Percentiles rank a stretch among this genome's conserved stretches.
These are phyloP conservation scores for Nymphalis urticae DNA, from an alignment of 2,888 invertebrate genomes.

Conservation along the genomic window DNA sequence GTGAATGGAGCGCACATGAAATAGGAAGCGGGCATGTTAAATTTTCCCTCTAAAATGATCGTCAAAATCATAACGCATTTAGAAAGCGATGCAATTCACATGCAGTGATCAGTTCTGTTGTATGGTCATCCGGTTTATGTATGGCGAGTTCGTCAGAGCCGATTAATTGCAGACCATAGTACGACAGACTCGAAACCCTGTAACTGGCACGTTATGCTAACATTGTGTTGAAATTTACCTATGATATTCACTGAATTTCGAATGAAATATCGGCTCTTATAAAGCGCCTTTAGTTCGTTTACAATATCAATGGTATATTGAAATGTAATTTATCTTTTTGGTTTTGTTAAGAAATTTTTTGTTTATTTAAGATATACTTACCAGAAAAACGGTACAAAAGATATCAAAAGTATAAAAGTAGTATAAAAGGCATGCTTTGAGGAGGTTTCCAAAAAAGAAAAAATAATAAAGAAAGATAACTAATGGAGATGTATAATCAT, in stretches of 20 bases:
- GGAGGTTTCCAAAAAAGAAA: too few relatives aligned
- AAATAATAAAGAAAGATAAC: too few relatives aligned
- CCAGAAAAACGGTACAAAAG: too few relatives aligned
- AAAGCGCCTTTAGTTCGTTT: neutral
- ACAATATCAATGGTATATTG: neutral
- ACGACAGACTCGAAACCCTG: slow-evolving; percentile 54
- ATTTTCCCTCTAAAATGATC: slow-evolving; percentile 55
- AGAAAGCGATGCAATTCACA: slow-evolving; percentile 45
- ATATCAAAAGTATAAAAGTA: too few relatives aligned
- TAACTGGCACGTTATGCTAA: slow-evolving; percentile 42
- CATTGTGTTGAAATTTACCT: slow-evolving; percentile 39
- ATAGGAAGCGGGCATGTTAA: slow-evolving; percentile 50
- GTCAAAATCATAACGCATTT: slow-evolving; percentile 58
- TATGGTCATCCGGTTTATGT: slow-evolving; percentile 54
- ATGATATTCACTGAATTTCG: slow-evolving; percentile 37
- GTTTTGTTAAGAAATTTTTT: too few relatives aligned
- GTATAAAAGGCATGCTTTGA: too few relatives aligned
- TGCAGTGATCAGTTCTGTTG: slow-evolving; percentile 48
- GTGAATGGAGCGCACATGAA: slow-evolving; percentile 50
- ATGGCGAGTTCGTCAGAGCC: slow-evolving; percentile 51
- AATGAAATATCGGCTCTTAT: slow-evolving; percentile 11
- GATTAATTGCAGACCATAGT: slow-evolving; percentile 64
- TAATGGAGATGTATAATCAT: too few relatives aligned
- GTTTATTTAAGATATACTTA: too few relatives aligned
- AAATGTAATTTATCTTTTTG: too few relatives aligned